A percentile compares a stretch with the other conserved stretches of the same genome.
Conservation (phyloP, 2,888 invertebrate genomes). For the Apodemia zela region DNA sequence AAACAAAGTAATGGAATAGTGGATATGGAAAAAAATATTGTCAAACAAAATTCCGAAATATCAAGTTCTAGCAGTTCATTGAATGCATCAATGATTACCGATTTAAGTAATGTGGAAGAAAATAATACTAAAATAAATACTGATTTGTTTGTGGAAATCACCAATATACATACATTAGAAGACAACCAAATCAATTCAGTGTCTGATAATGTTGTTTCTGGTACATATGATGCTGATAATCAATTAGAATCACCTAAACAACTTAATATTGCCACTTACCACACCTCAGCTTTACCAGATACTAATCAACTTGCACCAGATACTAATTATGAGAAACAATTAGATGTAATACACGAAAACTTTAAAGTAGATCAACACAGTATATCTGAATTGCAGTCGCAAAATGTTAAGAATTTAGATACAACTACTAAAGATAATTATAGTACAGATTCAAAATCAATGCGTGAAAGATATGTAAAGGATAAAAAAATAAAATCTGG, state of each 20-base stretch:
- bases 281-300: too few relatives aligned
- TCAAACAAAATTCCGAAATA: background rate
- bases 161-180: background rate
- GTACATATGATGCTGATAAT: background rate
- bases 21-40: too few relatives aligned
- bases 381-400: background rate
- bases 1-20: background rate
- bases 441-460: background rate
- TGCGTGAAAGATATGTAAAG: background rate
- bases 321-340: background rate
- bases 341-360: background rate
- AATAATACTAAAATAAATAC: background rate
- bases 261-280: background rate
- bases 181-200: background rate
- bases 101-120: background rate
- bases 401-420: background rate
- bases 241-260: background rate
- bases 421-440: background rate
- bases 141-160: background rate
- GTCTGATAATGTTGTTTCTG: background rate
- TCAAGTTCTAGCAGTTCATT: background rate
- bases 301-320: background rate
- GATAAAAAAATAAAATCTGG: background rate
- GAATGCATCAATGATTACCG: background rate
- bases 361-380: background rate